Percentiles rank a stretch among this genome's conserved stretches.
Evolutionary conservation across 2,888 invertebrate species (phyloP).

Genomic region (Colostygia pectinataria): DNA sequence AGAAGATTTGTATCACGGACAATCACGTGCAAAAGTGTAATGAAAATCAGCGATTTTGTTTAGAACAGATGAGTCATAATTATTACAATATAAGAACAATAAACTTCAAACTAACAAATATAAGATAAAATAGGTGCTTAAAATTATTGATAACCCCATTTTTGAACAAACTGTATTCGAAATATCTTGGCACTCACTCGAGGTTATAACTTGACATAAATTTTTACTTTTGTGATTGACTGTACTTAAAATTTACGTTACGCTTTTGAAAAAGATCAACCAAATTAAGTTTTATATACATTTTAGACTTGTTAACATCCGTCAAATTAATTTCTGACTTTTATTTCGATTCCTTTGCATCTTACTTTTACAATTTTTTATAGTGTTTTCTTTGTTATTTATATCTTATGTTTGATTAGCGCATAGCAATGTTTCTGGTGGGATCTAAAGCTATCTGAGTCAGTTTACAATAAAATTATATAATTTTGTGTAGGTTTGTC

Average conservation of each 20-base stretch:
- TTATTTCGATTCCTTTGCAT: conserved; percentile 17
- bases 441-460: conserved; percentile 17
- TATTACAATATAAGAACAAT: too few relatives aligned
- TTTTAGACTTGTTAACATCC: conserved; percentile 48
- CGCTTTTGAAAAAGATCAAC: conserved; percentile 48
- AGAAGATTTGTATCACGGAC: conserved; percentile 19
- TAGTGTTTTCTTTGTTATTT: conserved; percentile 23
- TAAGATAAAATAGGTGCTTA: too few relatives aligned
- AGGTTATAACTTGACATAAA: too few relatives aligned
- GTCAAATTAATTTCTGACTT: conserved; percentile 44
- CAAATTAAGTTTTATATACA: conserved; percentile 50
- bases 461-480: conserved; percentile 14
- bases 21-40: conserved; percentile 24
- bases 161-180: too few relatives aligned
- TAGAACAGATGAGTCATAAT: too few relatives aligned
- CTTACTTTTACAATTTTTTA: conserved; percentile 18
- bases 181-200: too few relatives aligned
- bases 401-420: conserved; percentile 24
- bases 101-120: too few relatives aligned
- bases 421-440: conserved; percentile 19
- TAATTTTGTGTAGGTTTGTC: conserved; percentile 9
- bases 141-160: too few relatives aligned
- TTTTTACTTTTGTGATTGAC: conserved; percentile 26
- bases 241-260: conserved; percentile 46
- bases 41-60: too few relatives aligned